Evolutionary conservation across 2,113 vertebrate species (phyloP).

Genomic region (Chloropsis hardwickii): DNA sequence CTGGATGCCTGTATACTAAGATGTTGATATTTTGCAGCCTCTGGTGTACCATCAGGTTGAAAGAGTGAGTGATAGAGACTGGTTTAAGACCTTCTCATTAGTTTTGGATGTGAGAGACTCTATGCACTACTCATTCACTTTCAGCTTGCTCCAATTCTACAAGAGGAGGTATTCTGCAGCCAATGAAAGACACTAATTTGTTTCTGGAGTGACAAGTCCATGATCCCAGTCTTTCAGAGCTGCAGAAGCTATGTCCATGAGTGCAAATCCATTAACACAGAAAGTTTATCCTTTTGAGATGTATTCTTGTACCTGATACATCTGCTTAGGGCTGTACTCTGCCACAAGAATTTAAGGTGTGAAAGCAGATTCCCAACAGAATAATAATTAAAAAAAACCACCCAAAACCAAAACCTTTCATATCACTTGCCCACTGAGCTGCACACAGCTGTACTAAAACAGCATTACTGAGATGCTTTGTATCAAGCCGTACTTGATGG

Average conservation of each 20-base stretch:
- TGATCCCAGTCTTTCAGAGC: not conserved
- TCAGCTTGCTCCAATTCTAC: not conserved
- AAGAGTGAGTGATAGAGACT: not conserved
- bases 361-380: not conserved
- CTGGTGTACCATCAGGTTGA: not conserved
- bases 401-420: accelerated
- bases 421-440: not conserved
- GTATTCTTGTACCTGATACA: not conserved
- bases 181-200: accelerated
- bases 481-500: not conserved
- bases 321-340: not conserved
- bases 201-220: not conserved
- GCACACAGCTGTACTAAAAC: not conserved
- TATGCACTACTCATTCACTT: not conserved
- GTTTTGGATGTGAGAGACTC: not conserved
- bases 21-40: not conserved
- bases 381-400: not conserved
- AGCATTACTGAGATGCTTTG: not conserved
- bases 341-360: not conserved
- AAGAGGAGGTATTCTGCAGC: not conserved
- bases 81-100: not conserved
- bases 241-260: not conserved
- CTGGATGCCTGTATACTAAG: not conserved
- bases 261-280: not conserved
- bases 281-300: not conserved